A percentile compares a stretch with the other conserved stretches of the same genome.
Evolutionary conservation across 1,140 invertebrate species (phyloP).

Genomic region (Contarinia nasturtii): DNA sequence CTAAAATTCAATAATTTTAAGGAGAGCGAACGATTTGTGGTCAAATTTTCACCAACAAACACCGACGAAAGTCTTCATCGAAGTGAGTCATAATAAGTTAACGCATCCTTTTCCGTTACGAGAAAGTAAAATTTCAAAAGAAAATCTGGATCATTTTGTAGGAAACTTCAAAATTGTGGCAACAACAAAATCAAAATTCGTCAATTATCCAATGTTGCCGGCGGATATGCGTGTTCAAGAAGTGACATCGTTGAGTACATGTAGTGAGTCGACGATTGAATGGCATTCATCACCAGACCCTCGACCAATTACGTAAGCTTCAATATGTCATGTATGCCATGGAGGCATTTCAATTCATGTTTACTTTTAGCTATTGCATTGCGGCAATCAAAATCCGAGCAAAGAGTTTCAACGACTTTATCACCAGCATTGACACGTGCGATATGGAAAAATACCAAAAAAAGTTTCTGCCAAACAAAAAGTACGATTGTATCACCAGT

Average conservation of each 20-base stretch:
- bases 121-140: too few relatives aligned
- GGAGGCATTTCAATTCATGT: too few relatives aligned
- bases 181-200: slow-evolving; percentile 12
- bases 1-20: slow-evolving; percentile 10
- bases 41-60: slow-evolving; percentile 19
- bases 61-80: slow-evolving; percentile 16
- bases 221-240: slow-evolving; percentile 17
- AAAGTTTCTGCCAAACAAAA: too few relatives aligned
- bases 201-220: slow-evolving; percentile 16
- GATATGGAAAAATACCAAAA: too few relatives aligned
- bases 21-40: slow-evolving; percentile 14
- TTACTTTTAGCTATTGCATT: too few relatives aligned
- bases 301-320: neutral
- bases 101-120: neutral
- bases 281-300: slow-evolving; percentile 19
- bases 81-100: slow-evolving; percentile 17
- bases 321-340: too few relatives aligned
- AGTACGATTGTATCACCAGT: too few relatives aligned
- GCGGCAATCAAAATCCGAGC: too few relatives aligned
- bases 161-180: slow-evolving; percentile 10
- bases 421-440: too few relatives aligned
- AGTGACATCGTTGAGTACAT: slow-evolving; percentile 11
- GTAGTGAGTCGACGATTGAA: slow-evolving; percentile 16
- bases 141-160: neutral
- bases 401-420: too few relatives aligned